A percentile compares a stretch with the other conserved stretches of the same genome.
Evolutionary conservation across 2,888 invertebrate genomes (phyloP).

Genomic region (Acleris literana): DNA sequence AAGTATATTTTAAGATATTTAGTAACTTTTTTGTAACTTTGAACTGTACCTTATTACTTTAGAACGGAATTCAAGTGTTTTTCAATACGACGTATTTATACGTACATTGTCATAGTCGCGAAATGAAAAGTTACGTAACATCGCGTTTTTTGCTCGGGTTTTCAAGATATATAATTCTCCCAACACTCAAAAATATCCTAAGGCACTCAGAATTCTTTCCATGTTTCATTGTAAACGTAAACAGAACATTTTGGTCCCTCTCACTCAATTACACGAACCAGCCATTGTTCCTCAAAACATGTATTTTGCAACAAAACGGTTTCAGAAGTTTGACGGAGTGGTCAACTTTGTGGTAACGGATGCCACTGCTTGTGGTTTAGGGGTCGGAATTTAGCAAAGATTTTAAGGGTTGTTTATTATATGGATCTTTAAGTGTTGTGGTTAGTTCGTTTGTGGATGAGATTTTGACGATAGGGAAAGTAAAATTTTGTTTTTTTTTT

Average conservation of each 20-base stretch:
- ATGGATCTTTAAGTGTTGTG: too few relatives aligned
- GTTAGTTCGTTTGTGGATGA: too few relatives aligned
- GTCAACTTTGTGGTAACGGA: conserved; percentile 1
- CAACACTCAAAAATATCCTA: not conserved
- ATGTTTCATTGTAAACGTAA: conserved; percentile 2
- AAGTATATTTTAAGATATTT: not conserved
- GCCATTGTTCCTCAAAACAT: conserved; percentile 4
- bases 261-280: conserved; percentile 28
- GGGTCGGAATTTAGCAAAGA: not conserved
- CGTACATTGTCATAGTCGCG: too few relatives aligned
- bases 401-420: too few relatives aligned
- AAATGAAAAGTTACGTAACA: too few relatives aligned
- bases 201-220: conserved; percentile 4
- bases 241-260: conserved; percentile 21
- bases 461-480: too few relatives aligned
- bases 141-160: too few relatives aligned
- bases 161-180: too few relatives aligned
- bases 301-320: not conserved
- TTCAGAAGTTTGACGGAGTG: not conserved
- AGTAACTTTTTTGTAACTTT: not conserved
- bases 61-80: too few relatives aligned
- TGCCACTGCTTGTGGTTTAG: not conserved
- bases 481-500: too few relatives aligned
- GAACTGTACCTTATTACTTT: too few relatives aligned
- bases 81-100: too few relatives aligned